Conservation (phyloP, 2,797 vertebrate species). For the Sebastes vulpes region DNA sequence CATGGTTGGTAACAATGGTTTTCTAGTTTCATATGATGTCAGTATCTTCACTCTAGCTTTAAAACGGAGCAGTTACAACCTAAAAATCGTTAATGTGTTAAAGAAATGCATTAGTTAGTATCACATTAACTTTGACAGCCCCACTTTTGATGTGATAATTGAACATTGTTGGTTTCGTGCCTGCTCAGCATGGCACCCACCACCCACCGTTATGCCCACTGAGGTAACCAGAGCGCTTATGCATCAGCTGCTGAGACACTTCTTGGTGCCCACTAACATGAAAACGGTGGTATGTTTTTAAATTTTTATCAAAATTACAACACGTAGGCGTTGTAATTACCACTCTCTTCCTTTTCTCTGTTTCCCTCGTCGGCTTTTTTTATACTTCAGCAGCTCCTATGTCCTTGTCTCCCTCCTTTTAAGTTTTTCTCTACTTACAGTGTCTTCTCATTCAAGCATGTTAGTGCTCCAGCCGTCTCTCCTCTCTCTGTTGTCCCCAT, state of each 20-base stretch:
- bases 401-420: conserved; percentile 1
- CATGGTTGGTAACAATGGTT: too few species aligned
- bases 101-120: too few species aligned
- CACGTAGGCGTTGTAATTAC: neutral
- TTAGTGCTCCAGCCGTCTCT: conserved; percentile 38
- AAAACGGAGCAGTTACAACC: too few species aligned
- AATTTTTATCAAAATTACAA: neutral
- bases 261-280: neutral
- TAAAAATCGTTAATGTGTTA: too few species aligned
- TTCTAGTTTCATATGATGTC: too few species aligned
- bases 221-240: neutral
- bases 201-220: neutral
- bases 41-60: too few species aligned
- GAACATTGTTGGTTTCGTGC: neutral
- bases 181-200: conserved; percentile 5
- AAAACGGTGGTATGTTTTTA: neutral
- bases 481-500: conserved; percentile 15
- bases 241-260: neutral
- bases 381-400: neutral
- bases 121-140: too few species aligned
- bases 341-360: neutral
- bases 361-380: neutral
- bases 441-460: conserved; percentile 23
- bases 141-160: conserved; percentile 24
- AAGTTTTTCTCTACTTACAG: neutral